Base-by-base conservation (phyloP, 1,140 invertebrate genomes). In the Telenomus remus region DNA sequence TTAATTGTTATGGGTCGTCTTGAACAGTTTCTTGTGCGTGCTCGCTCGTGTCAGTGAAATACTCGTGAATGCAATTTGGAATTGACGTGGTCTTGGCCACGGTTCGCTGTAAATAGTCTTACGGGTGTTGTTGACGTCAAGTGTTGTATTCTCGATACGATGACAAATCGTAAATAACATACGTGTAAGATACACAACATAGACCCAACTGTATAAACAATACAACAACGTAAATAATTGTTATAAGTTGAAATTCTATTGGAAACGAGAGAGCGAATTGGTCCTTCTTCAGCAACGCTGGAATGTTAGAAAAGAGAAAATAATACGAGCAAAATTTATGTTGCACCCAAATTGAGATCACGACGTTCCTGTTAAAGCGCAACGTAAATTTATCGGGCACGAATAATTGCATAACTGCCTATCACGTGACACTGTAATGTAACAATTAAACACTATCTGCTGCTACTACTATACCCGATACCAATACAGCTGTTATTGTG, bases 41-140 rank as follows among this genome's bases (percentile, higher is more conserved):
- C n/a, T n/a, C 65, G 39, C 51, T 57, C 66, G 47, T 68, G 64
- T 71, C 63, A 64, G 51, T 65, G 74, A 68, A 76, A 71, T 60
- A 71, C 74, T 69, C 59, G 50, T 68, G 74, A 70, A 76, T 76
- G 74, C 68, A 63, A 68, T 61, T 76, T 71, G 74, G 74, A 77
- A 77, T 77, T 77, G 75, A 77, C 75, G 69, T 77, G 69, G 69
- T 77, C 69, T 64, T 55, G 69, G 60, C 69, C 64, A 72, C 64
- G 69, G 69, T 64, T 77, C 53, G 75, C 48, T 77, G 75, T 77
- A 77, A 69, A 77, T 77, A 77, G 57, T 68, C 57, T 63, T 60
- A 60, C 74, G 19, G 49, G 60, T 72, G 64, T 71, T 48, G 53
- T 57, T 56, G 74, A 77, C 68, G 50, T 47, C 15, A 59, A 69